Base-by-base conservation (phyloP, 2,797 vertebrate species). In the Onychomys leucogaster region DNA sequence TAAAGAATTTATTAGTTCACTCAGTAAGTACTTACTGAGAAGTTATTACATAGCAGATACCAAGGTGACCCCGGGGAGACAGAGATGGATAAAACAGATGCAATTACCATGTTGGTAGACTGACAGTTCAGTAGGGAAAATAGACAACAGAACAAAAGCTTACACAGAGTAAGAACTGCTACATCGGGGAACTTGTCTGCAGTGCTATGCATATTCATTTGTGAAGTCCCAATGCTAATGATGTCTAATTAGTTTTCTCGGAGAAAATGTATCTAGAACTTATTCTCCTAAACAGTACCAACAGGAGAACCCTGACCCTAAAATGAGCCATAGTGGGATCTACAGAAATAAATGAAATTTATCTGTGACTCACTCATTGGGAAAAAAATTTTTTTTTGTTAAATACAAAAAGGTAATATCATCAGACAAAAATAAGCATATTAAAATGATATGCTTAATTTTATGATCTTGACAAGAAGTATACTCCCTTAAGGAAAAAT, bases 371-470 rank as follows among this genome's bases (percentile, higher is more conserved):
- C 29, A 49, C 29, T 94, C 23, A 93, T 82, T 69, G 41, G 32
- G 73, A 85, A 95, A 75, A 80, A 3, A 5, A n/a, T n/a, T 65
- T 90, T 69, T 11, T 11, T 94, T 97, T 84, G 25, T 63, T 95
- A 90, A 90, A 71, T 86, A 37, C 37, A 92, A 92, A 89, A 6
- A 88, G 19, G 46, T 34, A 78, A 17, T 89, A 86, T 76, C 81
- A 37, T 96, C 91, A 69, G 82, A 81, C 96, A 94, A 88, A 94
- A 29, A 49, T 29, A 89, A 43, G 3, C 88, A 77, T 37, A 84
- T 84, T 96, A 80, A 96, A 95, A 94, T 90, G 21, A 85, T 46
- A 43, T 21, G 92, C 57, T 97, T 96, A 67, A 88, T 49, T 89
- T n/a, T 61, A 85, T 82, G 43, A 5, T 89, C 95, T 67, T 92